These are phyloP conservation scores for Epiblema foenella DNA, from an alignment of 2,888 invertebrate species.

Conservation along the genomic window DNA sequence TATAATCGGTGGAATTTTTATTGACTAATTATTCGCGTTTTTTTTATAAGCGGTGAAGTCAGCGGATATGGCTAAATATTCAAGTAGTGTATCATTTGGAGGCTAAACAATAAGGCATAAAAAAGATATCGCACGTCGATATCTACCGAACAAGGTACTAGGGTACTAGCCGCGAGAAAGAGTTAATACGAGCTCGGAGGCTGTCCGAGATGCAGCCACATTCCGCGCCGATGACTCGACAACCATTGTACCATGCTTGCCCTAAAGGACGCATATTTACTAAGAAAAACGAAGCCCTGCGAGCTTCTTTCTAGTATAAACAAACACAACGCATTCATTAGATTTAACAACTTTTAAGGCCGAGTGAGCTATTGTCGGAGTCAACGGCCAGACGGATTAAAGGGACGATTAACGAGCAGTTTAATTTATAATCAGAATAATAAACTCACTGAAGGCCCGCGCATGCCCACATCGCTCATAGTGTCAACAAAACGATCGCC, in stretches of 20 bases:
- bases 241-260: conserved; percentile 49
- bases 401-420: conserved; percentile 80
- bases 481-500: conserved; percentile 66
- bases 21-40: conserved; percentile 83
- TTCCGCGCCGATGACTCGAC: conserved; percentile 75
- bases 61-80: conserved; percentile 85
- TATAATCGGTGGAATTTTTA: conserved; percentile 84
- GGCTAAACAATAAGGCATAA: conserved; percentile 80
- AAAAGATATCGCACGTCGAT: conserved; percentile 75
- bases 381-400: conserved; percentile 84
- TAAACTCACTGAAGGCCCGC: conserved; percentile 72
- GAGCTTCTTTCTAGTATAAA: conserved; percentile 61
- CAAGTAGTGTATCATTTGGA: conserved; percentile 82
- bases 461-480: conserved; percentile 60
- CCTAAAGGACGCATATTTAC: conserved; percentile 23
- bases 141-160: conserved; percentile 53
- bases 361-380: conserved; percentile 59
- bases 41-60: conserved; percentile 81
- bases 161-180: conserved; percentile 32
- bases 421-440: conserved; percentile 83
- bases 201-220: conserved; percentile 71
- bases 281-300: conserved; percentile 48
- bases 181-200: conserved; percentile 52
- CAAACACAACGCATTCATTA: conserved; percentile 61
- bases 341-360: conserved; percentile 64